These are phyloP conservation scores for Rhadinocentrus ornatus DNA, from an alignment of 2,797 vertebrate genomes.

Conservation along the genomic window DNA sequence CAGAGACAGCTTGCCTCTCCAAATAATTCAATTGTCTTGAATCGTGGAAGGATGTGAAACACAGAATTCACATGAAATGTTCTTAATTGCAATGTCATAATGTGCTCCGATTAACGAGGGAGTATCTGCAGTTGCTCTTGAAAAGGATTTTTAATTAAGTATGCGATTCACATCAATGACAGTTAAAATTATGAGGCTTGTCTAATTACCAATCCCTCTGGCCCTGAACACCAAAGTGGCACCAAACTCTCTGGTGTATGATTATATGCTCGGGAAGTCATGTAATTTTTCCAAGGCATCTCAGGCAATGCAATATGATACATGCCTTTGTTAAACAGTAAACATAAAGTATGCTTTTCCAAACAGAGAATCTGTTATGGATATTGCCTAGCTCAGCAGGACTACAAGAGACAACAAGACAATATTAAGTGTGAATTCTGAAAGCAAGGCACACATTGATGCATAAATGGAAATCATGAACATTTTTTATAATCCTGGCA, in stretches of 20 bases:
- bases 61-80: constrained; percentile 30
- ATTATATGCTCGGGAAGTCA: constrained; percentile 36
- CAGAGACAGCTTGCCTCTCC: constrained; percentile 31
- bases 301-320: constrained; percentile 12
- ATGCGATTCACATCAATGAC: constrained; percentile 61
- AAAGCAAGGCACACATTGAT: constrained; percentile 14
- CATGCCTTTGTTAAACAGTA: constrained; percentile 33
- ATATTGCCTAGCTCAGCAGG: constrained; percentile 27
- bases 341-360: constrained; percentile 26
- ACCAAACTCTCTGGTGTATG: constrained; percentile 33
- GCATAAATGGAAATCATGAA: constrained; percentile 51
- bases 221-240: constrained; percentile 45
- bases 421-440: constrained; percentile 42
- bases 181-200: constrained; percentile 55
- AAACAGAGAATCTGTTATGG: constrained; percentile 35
- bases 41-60: constrained; percentile 36
- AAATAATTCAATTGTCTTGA: constrained; percentile 25
- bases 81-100: constrained; percentile 66
- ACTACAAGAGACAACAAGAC: constrained; percentile 31
- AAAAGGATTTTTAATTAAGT: constrained; percentile 64
- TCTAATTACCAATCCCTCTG: constrained; percentile 66
- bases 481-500: constrained; percentile 37
- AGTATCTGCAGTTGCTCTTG: constrained; percentile 53
- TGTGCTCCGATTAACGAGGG: constrained; percentile 50
- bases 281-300: constrained; percentile 42